These are phyloP conservation scores for Nothocercus nigrocapillus DNA, from an alignment of 2,113 vertebrate species.

Conservation along the genomic window DNA sequence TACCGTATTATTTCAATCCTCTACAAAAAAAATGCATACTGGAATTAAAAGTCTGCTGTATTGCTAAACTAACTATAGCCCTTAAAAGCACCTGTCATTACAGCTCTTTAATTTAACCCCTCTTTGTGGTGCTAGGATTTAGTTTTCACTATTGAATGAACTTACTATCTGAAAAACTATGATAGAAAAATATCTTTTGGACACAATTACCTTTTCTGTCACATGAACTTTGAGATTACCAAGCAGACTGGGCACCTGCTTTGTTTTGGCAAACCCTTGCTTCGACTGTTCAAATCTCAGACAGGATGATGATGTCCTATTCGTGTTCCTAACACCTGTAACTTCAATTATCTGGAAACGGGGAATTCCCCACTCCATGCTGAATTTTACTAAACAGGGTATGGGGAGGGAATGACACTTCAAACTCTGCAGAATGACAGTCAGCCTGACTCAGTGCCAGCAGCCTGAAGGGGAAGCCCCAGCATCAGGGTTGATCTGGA, in stretches of 20 bases:
- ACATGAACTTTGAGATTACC: background rate
- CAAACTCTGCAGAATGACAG: fast-evolving
- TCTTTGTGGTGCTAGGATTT: background rate
- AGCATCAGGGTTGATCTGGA: background rate
- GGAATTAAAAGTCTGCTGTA: background rate
- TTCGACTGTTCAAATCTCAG: background rate
- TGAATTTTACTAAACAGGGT: background rate
- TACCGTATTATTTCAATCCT: background rate
- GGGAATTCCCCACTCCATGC: background rate
- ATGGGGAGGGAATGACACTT: background rate
- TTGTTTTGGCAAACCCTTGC: background rate
- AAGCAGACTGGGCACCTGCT: background rate
- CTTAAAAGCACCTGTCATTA: background rate
- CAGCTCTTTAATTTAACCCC: background rate
- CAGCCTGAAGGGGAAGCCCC: background rate
- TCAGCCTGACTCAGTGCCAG: background rate
- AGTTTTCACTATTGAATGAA: background rate
- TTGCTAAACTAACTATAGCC: background rate
- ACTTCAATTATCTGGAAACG: background rate
- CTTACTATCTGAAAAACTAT: fast-evolving
- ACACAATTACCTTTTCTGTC: background rate
- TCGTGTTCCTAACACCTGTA: background rate
- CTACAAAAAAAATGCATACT: background rate
- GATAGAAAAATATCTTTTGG: background rate
- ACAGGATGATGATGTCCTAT: background rate